These are phyloP conservation scores for Zenarchopterus dispar DNA, from an alignment of 2,797 vertebrate species.

Conservation along the genomic window DNA sequence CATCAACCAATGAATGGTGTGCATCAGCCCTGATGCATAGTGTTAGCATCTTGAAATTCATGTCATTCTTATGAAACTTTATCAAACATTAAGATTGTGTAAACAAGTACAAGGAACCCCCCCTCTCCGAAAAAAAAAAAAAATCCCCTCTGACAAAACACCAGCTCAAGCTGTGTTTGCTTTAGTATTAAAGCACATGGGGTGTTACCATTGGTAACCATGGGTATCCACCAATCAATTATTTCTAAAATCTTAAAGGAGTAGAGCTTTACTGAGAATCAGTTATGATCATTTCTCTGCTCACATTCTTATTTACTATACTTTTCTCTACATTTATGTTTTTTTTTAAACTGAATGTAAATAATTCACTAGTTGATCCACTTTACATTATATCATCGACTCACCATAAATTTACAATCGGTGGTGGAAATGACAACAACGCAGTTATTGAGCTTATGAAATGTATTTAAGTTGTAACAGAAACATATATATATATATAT, in stretches of 20 bases:
- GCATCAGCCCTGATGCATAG: too few species aligned
- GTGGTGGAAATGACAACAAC: slow-evolving; percentile 41
- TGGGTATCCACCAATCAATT: slow-evolving; percentile 3
- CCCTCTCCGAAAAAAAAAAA: too few species aligned
- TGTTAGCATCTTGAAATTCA: too few species aligned
- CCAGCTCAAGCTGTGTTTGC: slow-evolving; percentile 12
- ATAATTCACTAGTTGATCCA: slow-evolving; percentile 12
- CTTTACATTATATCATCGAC: slow-evolving; percentile 31
- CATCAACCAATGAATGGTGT: too few species aligned
- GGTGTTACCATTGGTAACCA: slow-evolving; percentile 5
- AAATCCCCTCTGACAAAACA: slow-evolving; percentile 13
- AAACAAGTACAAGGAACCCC: too few species aligned
- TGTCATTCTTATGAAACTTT: too few species aligned
- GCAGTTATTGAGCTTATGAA: slow-evolving; percentile 54
- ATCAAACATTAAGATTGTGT: too few species aligned
- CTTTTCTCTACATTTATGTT: not conserved
- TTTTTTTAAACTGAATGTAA: slow-evolving; percentile 16
- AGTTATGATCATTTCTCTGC: too few species aligned
- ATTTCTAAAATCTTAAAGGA: not conserved
- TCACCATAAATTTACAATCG: slow-evolving; percentile 28
- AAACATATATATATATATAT: slow-evolving; percentile 1
- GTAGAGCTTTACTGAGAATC: not conserved
- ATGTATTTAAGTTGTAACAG: slow-evolving; percentile 50
- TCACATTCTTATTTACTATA: slow-evolving; percentile 14
- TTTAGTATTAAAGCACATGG: slow-evolving; percentile 14